Evolutionary conservation across 2,888 invertebrate genomes (phyloP), one percentile per base, ranked within the genome.

Genomic region (Linnaemya vulpina): DNA sequence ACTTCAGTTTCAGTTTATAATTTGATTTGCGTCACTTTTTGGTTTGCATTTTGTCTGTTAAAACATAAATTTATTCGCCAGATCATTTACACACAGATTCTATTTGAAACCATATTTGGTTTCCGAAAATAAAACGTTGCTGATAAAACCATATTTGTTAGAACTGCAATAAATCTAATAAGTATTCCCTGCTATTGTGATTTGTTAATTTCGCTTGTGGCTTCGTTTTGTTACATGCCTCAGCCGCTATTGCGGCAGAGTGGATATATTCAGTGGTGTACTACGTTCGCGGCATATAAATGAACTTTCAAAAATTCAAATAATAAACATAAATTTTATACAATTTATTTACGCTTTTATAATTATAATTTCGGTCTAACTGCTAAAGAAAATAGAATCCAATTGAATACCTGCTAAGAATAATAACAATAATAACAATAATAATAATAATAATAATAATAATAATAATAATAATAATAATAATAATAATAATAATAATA

Each of bases 31-130:
- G 55, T 58, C 55, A 49, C 58, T 63, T 67, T 62, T 40, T 76
- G 63, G 55, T 76, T 76, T 82, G 53, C 13, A 70, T 53, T 68
- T 62, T 75, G 49, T 55, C 65, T 58, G 25, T 67, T 65, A 58
- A 71, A 68, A 73, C 68, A 83, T 79, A 74, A 84, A 65, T 74
- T 71, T 65, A 58, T 80, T 71, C 25, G 43, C 40, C 58, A 79
- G 80, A 85, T 85, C 81, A 78, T 65, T 85, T 85, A 82, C 84
- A 82, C 84, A 78, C 74, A 68, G 58, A 76, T 76, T 81, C 60
- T 70, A 76, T 85, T 85, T 82, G 82, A 78, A 82, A 78, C 85
- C 85, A 82, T 85, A 85, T 85, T 85, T 85, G 84, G 84, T 85
- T 81, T 78, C 84, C 79, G 22, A 80, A 70, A 75, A 40, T 76